Evolutionary conservation across 2,797 vertebrate genomes (phyloP).

Genomic region (Tapirus indicus): DNA sequence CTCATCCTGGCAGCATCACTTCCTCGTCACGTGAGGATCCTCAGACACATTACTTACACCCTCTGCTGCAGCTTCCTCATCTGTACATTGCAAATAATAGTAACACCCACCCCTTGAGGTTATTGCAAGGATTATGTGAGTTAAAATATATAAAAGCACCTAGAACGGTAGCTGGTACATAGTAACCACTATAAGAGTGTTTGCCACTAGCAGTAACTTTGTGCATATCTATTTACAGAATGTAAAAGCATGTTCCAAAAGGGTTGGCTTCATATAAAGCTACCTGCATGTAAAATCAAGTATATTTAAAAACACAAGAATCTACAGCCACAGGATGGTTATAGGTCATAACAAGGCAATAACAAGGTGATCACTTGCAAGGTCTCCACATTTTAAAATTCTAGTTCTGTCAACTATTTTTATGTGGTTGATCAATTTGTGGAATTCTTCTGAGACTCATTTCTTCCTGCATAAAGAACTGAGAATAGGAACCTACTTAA

Average conservation of each 20-base stretch:
- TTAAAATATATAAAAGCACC: background rate
- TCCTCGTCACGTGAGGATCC: background rate
- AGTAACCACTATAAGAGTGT: background rate
- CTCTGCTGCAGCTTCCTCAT: background rate
- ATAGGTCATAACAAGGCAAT: background rate
- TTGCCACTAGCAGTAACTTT: background rate
- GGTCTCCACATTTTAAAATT: background rate
- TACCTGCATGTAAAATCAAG: background rate
- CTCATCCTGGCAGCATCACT: background rate
- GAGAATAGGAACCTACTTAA: background rate
- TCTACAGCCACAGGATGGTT: background rate
- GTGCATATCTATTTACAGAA: background rate
- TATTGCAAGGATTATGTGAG: background rate
- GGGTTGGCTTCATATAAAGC: background rate
- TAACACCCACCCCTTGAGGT: background rate
- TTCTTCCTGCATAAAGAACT: background rate
- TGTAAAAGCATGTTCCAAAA: background rate
- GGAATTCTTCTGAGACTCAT: background rate
- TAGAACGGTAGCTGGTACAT: background rate
- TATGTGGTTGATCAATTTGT: background rate
- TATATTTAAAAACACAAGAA: background rate
- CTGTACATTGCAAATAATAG: background rate
- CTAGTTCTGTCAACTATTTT: background rate
- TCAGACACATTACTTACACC: background rate
- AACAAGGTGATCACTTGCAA: background rate